Conservation (phyloP, 1,140 invertebrate species). For the Drosophila micromelanica region DNA sequence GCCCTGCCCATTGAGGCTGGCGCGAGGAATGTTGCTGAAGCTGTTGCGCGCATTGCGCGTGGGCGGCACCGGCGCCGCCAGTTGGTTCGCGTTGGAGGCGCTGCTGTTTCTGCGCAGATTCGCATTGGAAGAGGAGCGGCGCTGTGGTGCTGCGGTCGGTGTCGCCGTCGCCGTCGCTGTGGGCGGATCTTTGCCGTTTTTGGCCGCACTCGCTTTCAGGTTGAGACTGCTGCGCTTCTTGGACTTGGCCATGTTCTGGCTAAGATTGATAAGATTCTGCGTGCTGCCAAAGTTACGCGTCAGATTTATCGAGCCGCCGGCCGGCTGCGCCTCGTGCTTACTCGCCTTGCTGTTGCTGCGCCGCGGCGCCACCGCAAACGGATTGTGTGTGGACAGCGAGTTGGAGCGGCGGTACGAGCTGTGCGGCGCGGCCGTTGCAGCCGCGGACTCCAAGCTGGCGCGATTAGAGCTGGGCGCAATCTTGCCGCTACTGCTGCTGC, state of each 20-base stretch:
- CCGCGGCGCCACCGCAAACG: conserved; percentile 69
- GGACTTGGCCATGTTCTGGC: conserved; percentile 75
- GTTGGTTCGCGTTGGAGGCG: conserved; percentile 45
- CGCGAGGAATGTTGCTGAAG: conserved; percentile 83
- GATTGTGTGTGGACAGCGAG: conserved; percentile 74
- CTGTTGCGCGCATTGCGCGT: conserved; percentile 72
- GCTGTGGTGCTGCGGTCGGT: conserved; percentile 38
- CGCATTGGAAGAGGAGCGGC: conserved; percentile 75
- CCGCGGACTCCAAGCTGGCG: conserved; percentile 29
- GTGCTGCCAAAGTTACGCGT: conserved; percentile 81
- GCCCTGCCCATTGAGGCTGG: conserved; percentile 60
- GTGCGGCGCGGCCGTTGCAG: conserved; percentile 27
- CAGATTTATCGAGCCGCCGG: conserved; percentile 63
- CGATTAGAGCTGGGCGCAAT: conserved; percentile 53
- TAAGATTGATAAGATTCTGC: conserved; percentile 79
- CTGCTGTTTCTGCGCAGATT: conserved; percentile 76
- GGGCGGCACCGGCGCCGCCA: conserved; percentile 63
- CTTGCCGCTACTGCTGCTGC: conserved; percentile 50
- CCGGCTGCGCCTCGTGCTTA: conserved; percentile 34
- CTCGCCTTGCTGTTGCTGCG: conserved; percentile 64
- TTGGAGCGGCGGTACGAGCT: conserved; percentile 74
- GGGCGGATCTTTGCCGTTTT: conserved; percentile 69
- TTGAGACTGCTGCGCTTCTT: conserved; percentile 83
- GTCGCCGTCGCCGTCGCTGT: not conserved
- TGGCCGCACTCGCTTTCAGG: conserved; percentile 59